Conservation (phyloP, 2,888 invertebrate genomes). For the Trissonchulus sp. region DNA sequence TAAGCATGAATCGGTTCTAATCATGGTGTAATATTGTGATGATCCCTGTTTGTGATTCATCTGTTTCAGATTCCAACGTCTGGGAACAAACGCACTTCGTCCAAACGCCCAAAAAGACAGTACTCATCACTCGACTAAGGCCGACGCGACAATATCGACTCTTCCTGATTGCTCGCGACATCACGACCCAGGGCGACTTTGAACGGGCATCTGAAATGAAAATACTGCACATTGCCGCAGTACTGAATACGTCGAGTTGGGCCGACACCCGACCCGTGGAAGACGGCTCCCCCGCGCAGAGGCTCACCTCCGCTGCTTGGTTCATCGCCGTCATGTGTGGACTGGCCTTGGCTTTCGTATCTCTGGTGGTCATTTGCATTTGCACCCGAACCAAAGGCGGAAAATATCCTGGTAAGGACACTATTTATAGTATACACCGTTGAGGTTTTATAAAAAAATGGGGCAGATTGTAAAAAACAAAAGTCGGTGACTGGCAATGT, state of each 20-base stretch:
- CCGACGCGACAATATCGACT: conserved; percentile 3
- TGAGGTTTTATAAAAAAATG: not conserved
- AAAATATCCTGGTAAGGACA: conserved; percentile 33
- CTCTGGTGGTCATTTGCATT: conserved; percentile 47
- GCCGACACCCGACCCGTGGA: not conserved
- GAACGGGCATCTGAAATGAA: not conserved
- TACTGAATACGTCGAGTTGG: conserved; percentile 6
- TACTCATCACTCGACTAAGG: not conserved
- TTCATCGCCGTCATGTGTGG: conserved; percentile 53
- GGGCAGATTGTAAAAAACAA: not conserved
- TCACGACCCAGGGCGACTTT: not conserved
- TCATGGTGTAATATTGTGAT: too few relatives aligned
- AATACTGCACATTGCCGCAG: not conserved
- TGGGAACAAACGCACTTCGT: not conserved
- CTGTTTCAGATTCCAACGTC: conserved; percentile 40
- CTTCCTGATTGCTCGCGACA: not conserved
- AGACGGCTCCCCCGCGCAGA: not conserved
- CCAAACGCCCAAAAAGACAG: not conserved
- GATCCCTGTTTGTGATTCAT: too few relatives aligned
- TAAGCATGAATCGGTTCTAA: too few relatives aligned
- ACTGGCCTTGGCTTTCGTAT: conserved; percentile 48
- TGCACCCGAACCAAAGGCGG: conserved; percentile 38
- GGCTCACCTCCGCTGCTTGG: conserved; percentile 53
- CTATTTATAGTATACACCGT: too few relatives aligned
- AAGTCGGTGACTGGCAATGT: not conserved